A percentile compares a stretch with the other conserved stretches of the same genome.
Conservation (phyloP, 2,888 invertebrate genomes). For the Drosophila differens region DNA sequence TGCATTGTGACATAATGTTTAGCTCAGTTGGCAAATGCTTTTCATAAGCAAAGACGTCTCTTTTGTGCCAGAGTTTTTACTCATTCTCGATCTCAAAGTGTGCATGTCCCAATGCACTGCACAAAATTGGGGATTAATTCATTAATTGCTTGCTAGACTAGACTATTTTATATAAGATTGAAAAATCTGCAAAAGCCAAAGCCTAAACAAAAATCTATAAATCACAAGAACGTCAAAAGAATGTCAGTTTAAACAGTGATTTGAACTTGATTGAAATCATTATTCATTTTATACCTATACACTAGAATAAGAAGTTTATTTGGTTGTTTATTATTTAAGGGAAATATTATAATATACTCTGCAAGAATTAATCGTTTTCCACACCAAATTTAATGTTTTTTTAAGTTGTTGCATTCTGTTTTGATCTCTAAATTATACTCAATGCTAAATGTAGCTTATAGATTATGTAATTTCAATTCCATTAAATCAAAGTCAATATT, state of each 20-base stretch:
- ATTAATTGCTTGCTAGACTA: background rate
- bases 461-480: background rate
- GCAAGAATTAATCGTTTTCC: background rate
- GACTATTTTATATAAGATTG: too few relatives aligned
- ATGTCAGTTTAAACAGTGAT: background rate
- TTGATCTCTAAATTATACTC: background rate
- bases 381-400: too few relatives aligned
- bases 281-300: background rate
- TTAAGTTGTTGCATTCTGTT: too few relatives aligned
- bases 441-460: background rate
- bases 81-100: background rate
- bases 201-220: fast-evolving
- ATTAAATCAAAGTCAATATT: background rate
- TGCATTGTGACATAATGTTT: conserved; percentile 43
- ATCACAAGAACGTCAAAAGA: background rate
- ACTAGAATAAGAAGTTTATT: background rate
- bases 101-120: background rate
- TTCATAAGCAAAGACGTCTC: conserved; percentile 38
- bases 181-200: too few relatives aligned
- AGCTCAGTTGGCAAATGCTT: conserved; percentile 50
- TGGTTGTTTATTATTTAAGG: too few relatives aligned
- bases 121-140: background rate
- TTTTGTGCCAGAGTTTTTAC: conserved; percentile 8
- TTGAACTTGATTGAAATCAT: background rate
- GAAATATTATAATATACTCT: background rate